Evolutionary conservation across 2,888 invertebrate species (phyloP), one percentile per base, ranked within the genome.

Genomic region (Hyposoter dolosus): DNA sequence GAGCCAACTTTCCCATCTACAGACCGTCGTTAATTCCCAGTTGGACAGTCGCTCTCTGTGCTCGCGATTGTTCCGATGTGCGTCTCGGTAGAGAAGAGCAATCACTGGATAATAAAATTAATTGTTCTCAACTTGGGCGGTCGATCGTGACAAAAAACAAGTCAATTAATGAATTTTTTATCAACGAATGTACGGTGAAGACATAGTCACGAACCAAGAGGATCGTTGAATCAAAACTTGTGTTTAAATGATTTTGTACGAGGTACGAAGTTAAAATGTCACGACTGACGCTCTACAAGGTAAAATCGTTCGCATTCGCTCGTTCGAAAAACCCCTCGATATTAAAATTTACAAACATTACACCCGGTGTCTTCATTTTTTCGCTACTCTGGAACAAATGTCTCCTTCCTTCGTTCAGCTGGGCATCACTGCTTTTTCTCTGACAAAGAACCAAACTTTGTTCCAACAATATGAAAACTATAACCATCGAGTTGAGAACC

Each of bases 41-140:
- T 17, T 45, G 53, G n/a, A 74, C 77, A 77, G 82, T 71, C 76
- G 69, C 71, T 76, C 69, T 82, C 74, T 35, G 32, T 35, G 47
- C 65, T 68, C 35, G 35, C 79, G 75, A 69, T 60, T 35, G 63
- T 68, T 72, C 50, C 45, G 63, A 63, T 45, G 75, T 75, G 75
- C 75, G 75, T 75, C 75, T 76, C 76, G 32, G 74, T 74, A 66
- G 68, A 47, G 60, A 68, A 69, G 47, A 68, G 69, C 47, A 76
- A 66, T 47, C 78, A 43, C 43, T 78, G 69, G 72, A 77, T 60
- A 69, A 76, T 40, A 60, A 75, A 83, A 74, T 89, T 90, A 85
- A 89, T 86, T 90, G 92, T 90, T 92, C 92, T 92, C 92, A 92
- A 92, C 92, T 87, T 90, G 82, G 77, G 85, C 83, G 85, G 84